Conservation (phyloP, 2,113 vertebrate species). For the Dolichotis patagonum region DNA sequence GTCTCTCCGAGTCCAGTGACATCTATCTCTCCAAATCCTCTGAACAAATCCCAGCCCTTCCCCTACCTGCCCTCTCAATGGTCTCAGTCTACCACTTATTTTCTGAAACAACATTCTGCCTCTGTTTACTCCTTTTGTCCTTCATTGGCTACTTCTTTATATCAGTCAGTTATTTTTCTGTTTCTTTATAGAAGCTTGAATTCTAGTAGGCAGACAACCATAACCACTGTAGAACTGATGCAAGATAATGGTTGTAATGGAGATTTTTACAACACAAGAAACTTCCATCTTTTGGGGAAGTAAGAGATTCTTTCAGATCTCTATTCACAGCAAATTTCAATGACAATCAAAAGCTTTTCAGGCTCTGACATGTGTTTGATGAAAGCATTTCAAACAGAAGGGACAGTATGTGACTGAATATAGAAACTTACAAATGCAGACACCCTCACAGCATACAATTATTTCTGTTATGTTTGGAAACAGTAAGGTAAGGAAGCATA, state of each 20-base stretch:
- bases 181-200: not conserved
- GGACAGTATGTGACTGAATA: not conserved
- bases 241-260: not conserved
- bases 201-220: not conserved
- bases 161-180: not conserved
- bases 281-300: not conserved
- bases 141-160: not conserved
- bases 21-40: not conserved
- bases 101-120: not conserved
- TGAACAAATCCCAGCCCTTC: not conserved
- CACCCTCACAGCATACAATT: fast-evolving
- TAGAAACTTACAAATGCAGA: fast-evolving
- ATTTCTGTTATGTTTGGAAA: not conserved
- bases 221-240: not conserved
- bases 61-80: not conserved
- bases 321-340: not conserved
- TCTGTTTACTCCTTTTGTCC: not conserved
- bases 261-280: not conserved
- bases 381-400: not conserved
- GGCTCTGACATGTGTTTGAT: not conserved
- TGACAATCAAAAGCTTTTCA: not conserved
- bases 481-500: not conserved
- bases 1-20: not conserved
- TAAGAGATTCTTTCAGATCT: not conserved
- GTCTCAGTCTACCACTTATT: not conserved